A percentile compares a stretch with the other conserved stretches of the same genome.
Conservation (phyloP, 2,888 invertebrate species). For the Zygogramma bicolorata region DNA sequence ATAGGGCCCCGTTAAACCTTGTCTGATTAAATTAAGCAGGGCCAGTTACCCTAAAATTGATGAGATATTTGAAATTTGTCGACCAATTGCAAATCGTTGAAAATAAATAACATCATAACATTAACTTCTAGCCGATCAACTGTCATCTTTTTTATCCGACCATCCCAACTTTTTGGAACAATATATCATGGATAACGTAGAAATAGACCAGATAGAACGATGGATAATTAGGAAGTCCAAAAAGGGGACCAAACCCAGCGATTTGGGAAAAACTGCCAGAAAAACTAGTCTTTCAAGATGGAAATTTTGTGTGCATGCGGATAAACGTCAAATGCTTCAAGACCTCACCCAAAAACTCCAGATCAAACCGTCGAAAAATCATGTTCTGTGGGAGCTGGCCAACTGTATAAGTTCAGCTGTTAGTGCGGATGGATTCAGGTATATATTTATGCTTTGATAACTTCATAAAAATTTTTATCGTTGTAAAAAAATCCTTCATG, state of each 20-base stretch:
- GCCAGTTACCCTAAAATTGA: no score
- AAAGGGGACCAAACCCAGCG: conserved; percentile 65
- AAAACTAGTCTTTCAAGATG: conserved; percentile 71
- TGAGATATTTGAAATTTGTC: no score
- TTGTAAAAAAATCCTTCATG: no score
- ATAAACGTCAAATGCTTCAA: conserved; percentile 74
- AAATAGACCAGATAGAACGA: conserved; percentile 73
- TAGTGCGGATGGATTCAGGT: conserved; percentile 74
- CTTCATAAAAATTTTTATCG: no score
- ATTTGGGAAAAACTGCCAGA: conserved; percentile 55
- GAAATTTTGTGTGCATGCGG: conserved; percentile 74
- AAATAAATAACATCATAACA: conserved; percentile 11
- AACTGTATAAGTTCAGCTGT: conserved; percentile 75
- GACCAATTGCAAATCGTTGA: no score
- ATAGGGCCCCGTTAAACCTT: no score
- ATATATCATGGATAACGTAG: conserved; percentile 74
- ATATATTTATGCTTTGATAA: no score
- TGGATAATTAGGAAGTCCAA: conserved; percentile 75
- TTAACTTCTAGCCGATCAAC: conserved; percentile 62
- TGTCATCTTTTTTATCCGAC: conserved; percentile 70
- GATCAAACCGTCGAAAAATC: conserved; percentile 72
- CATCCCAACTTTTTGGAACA: conserved; percentile 77
- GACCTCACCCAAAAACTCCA: conserved; percentile 74
- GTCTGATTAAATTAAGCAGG: no score
- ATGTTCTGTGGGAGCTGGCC: conserved; percentile 77